Evolutionary conservation across 64 coral and sea anemone species (phyloP), one percentile per base, ranked within the genome.

Genomic region (Pocillopora damicornis): DNA sequence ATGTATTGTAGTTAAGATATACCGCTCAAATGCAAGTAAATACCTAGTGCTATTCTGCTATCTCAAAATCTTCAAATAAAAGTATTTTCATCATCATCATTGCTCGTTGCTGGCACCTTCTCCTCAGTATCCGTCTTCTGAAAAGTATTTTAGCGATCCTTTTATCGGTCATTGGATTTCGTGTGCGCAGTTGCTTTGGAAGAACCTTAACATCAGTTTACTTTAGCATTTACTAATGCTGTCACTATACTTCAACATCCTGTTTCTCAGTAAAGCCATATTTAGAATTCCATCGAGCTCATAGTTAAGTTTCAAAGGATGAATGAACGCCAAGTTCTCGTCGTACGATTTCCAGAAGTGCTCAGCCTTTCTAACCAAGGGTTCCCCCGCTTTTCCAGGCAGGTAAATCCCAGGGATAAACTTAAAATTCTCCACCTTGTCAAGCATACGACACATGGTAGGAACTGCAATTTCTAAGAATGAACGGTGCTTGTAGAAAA

Each of bases 391-490:
- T 77, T 86, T 91, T 6, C 95, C 95, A 2, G 95, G 95, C 62
- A 98, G 76, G 57, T 98, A 98, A 17, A 98, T 36, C 18, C 95
- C 95, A 58, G 86, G 86, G 63, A 98, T 89, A 26, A 91, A 58
- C 69, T 93, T 85, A 86, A 98, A 98, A 62, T 98, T 91, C 0
- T 79, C 76, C 37, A 59, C 79, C 12, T 23, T 16, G 75, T 98
- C 95, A 22, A 98, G 71, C 80, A 98, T 85, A 34, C 95, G 92
- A 37, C 86, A 90, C 9, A 98, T 98, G 58, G 95, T 94, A 0
- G 95, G 95, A 22, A 98, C 80, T 4, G 95, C 92, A 63, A 98
- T 94, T 87, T 98, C 95, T 56, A 98, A 86, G 36, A 98, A 98
- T 11, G 93, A 86, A 11, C 90, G n/a, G 60, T 98, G 95, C 34